These are phyloP conservation scores for Esox masquinongy DNA, from an alignment of 2,797 vertebrate genomes.

Conservation along the genomic window DNA sequence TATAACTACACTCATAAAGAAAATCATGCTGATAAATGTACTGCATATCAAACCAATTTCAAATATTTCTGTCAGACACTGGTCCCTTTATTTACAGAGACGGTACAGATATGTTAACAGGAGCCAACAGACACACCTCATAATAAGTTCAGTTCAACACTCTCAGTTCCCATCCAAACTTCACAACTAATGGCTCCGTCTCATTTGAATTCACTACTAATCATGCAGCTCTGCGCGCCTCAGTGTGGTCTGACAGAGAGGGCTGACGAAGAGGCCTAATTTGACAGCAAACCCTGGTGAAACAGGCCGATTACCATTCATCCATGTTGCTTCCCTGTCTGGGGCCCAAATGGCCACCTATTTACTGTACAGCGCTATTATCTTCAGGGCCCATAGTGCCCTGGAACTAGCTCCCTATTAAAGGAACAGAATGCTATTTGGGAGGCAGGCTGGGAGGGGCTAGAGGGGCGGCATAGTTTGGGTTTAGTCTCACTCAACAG, in stretches of 20 bases:
- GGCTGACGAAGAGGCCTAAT: constrained; percentile 63
- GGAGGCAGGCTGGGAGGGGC: background rate
- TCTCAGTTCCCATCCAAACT: background rate
- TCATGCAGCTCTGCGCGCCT: constrained; percentile 16
- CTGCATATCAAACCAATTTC: too few species aligned
- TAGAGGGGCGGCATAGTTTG: constrained; percentile 45
- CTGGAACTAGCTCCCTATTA: background rate
- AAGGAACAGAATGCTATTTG: background rate
- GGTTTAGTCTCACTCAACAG: constrained; percentile 61
- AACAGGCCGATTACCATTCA: constrained; percentile 65
- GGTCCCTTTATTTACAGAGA: background rate
- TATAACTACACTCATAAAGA: too few species aligned
- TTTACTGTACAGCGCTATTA: too few species aligned
- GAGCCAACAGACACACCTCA: background rate
- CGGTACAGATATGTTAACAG: background rate
- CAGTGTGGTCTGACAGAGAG: background rate
- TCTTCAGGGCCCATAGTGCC: too few species aligned
- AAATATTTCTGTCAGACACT: too few species aligned
- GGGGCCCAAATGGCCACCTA: constrained; percentile 18
- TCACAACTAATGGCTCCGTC: constrained; percentile 11
- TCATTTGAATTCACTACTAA: constrained; percentile 52
- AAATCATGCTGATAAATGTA: too few species aligned
- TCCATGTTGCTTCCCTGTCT: constrained; percentile 50
- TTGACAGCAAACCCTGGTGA: constrained; percentile 70
- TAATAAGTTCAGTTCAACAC: constrained; percentile 24